A percentile compares a stretch with the other conserved stretches of the same genome.
Conservation (phyloP, 2,888 invertebrate species). For the Norana najaformis region DNA sequence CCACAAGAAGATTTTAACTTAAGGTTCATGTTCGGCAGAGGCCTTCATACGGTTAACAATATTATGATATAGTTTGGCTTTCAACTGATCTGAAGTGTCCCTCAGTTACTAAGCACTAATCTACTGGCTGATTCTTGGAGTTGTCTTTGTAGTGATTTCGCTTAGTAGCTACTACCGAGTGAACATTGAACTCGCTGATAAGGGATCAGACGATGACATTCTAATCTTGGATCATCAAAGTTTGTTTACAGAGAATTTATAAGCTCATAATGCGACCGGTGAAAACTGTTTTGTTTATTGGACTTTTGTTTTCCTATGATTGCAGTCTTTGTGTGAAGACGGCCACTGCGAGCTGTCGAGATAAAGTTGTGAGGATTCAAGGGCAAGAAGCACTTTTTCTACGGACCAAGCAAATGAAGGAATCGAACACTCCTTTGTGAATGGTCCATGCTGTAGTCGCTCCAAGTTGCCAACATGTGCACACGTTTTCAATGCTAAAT, state of each 20-base stretch:
- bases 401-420: not conserved
- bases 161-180: not conserved
- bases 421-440: slow-evolving; percentile 24
- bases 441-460: slow-evolving; percentile 34
- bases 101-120: too few relatives aligned
- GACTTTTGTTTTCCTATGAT: not conserved
- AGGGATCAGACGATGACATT: not conserved
- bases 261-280: not conserved
- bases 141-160: slow-evolving; percentile 3
- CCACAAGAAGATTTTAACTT: too few relatives aligned
- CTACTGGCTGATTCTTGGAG: too few relatives aligned
- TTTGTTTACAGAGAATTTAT: not conserved
- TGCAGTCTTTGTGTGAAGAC: not conserved
- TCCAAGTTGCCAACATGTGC: slow-evolving; percentile 32
- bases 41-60: too few relatives aligned
- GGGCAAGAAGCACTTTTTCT: not conserved
- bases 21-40: too few relatives aligned
- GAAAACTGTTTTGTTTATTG: not conserved
- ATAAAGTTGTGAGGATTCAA: not conserved
- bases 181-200: not conserved
- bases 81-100: too few relatives aligned
- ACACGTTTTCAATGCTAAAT: slow-evolving; percentile 30
- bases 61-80: too few relatives aligned
- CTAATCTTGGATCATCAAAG: not conserved
- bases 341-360: not conserved